Conservation (phyloP, 1,140 invertebrate genomes). For the Heliconius himera region DNA sequence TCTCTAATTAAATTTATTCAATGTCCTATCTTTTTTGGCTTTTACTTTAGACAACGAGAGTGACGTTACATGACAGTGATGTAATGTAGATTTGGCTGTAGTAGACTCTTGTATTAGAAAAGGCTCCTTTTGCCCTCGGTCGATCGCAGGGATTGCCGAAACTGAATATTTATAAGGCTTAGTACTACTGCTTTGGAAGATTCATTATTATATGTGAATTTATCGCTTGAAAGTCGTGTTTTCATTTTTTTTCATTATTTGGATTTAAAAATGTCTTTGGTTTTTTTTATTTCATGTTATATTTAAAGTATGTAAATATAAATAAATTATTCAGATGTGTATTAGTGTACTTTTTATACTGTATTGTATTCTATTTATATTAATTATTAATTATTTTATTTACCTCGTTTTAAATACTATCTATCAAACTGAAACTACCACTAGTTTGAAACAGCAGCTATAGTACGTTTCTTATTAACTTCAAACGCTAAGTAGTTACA, state of each 20-base stretch:
- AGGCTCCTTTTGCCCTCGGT: conserved; percentile 50
- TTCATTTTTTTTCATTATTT: conserved; percentile 9
- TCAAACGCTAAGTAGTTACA: neutral
- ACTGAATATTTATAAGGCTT: conserved; percentile 64
- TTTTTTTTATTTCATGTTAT: neutral
- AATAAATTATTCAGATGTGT: neutral
- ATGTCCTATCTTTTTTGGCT: conserved; percentile 7
- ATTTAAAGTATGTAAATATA: neutral
- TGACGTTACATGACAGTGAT: conserved; percentile 22
- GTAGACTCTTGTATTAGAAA: conserved; percentile 14
- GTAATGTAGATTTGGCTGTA: conserved; percentile 8
- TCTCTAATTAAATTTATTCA: conserved; percentile 32
- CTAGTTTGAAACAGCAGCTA: neutral
- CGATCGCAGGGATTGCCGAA: conserved; percentile 35
- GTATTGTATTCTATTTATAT: neutral
- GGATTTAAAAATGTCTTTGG: neutral
- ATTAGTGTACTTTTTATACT: neutral
- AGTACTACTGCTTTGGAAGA: conserved; percentile 17
- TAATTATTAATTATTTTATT: neutral
- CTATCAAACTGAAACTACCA: neutral
- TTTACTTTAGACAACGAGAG: conserved; percentile 8
- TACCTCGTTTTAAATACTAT: neutral
- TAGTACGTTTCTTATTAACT: neutral
- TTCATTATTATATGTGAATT: conserved; percentile 25
- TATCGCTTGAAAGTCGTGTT: conserved; percentile 18